Evolutionary conservation across 2,888 invertebrate species (phyloP).

Genomic region (Drosophila parthenogenetica): DNA sequence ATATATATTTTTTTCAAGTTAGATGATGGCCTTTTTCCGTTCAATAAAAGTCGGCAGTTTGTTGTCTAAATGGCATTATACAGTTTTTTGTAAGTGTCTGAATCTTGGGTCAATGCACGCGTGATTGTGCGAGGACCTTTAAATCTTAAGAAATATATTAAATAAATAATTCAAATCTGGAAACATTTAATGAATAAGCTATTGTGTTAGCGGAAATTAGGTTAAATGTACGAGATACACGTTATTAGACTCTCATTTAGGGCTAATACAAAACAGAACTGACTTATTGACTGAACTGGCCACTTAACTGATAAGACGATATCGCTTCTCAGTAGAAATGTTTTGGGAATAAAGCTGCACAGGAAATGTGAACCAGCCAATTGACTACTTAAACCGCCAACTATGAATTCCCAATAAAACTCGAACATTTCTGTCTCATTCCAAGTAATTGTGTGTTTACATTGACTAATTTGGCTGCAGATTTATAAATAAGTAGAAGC

Average conservation of each 20-base stretch:
- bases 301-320: conserved; percentile 37
- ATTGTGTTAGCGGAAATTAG: not conserved
- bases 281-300: conserved; percentile 24
- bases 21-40: conserved; percentile 34
- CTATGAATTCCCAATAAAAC: conserved; percentile 1
- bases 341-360: conserved; percentile 9
- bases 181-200: not conserved
- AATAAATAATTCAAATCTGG: conserved; percentile 16
- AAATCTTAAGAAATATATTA: conserved; percentile 1
- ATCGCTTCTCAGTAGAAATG: conserved; percentile 32
- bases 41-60: conserved; percentile 43
- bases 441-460: conserved; percentile 21
- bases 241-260: conserved; percentile 24
- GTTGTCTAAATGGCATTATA: conserved; percentile 17
- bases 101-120: conserved; percentile 48
- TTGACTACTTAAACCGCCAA: conserved; percentile 30
- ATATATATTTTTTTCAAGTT: conserved; percentile 27
- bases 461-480: conserved; percentile 27
- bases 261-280: conserved; percentile 18
- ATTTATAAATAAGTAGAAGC: conserved; percentile 18
- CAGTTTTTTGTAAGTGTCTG: not conserved
- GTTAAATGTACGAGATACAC: conserved; percentile 1
- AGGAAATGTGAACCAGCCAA: conserved; percentile 36
- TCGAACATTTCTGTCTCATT: not conserved
- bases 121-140: conserved; percentile 10